These are phyloP conservation scores for Eupithecia inturbata DNA, from an alignment of 2,888 invertebrate genomes.

Conservation along the genomic window DNA sequence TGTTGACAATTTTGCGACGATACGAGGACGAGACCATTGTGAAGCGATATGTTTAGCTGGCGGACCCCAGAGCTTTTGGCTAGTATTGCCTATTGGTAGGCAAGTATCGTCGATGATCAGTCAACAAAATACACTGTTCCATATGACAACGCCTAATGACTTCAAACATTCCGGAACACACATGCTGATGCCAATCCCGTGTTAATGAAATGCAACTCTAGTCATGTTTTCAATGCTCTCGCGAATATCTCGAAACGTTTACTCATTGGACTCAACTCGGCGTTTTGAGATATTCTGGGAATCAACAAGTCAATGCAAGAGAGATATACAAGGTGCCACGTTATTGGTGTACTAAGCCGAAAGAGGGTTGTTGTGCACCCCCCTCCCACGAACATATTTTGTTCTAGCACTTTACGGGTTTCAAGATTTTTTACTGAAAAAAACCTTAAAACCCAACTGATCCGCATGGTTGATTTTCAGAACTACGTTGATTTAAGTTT, in stretches of 20 bases:
- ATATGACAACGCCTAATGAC: not conserved
- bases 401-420: too few relatives aligned
- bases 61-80: not conserved
- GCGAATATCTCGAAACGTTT: not conserved
- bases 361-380: too few relatives aligned
- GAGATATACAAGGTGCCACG: too few relatives aligned
- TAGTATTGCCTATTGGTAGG: not conserved
- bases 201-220: slow-evolving; percentile 5
- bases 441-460: too few relatives aligned
- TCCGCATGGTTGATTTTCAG: too few relatives aligned
- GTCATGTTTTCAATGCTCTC: not conserved
- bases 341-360: too few relatives aligned
- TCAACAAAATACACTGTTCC: not conserved
- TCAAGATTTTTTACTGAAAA: too few relatives aligned
- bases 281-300: not conserved
- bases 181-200: not conserved
- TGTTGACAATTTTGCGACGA: too few relatives aligned
- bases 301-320: not conserved
- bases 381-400: too few relatives aligned
- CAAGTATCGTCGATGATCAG: not conserved
- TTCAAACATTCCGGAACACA: slow-evolving; percentile 1
- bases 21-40: too few relatives aligned
- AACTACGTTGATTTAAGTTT: too few relatives aligned
- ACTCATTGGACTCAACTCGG: not conserved
- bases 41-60: not conserved